Percentiles rank a stretch among this genome's conserved stretches.
These are phyloP conservation scores for Eilema sororculum DNA, from an alignment of 2,888 invertebrate genomes.

Conservation along the genomic window DNA sequence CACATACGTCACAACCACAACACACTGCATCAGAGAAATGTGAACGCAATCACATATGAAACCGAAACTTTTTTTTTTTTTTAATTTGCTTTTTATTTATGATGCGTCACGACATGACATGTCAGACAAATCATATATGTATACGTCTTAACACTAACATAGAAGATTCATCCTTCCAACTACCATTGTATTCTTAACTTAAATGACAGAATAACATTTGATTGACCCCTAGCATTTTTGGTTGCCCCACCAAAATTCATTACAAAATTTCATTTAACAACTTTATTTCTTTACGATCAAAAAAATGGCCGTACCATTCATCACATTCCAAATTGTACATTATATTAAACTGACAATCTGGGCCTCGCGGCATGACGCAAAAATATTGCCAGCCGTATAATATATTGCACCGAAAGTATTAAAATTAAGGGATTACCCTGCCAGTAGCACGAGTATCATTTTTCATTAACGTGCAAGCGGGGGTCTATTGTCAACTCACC, in stretches of 20 bases:
- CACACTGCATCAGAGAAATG: no score
- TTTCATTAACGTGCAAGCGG: conserved; percentile 45
- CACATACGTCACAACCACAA: no score
- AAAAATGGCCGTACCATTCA: conserved; percentile 6
- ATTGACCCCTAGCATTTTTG: no score
- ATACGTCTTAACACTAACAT: no score
- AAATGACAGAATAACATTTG: no score
- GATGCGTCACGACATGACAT: no score
- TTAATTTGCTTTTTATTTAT: no score
- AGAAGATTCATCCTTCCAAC: no score
- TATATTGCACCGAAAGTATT: conserved; percentile 56
- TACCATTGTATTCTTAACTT: no score
- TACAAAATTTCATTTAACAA: neutral
- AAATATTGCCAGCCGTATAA: conserved; percentile 48
- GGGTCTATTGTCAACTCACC: conserved; percentile 28
- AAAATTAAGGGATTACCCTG: conserved; percentile 50
- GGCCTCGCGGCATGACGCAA: conserved; percentile 35
- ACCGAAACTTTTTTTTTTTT: no score
- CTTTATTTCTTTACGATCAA: conserved; percentile 14
- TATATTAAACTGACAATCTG: conserved; percentile 41
- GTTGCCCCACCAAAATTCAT: neutral
- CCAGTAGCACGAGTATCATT: conserved; percentile 49
- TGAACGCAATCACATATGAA: no score
- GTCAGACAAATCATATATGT: no score
- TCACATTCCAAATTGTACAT: conserved; percentile 19